phyloP scores from a whole-genome alignment of 2,888 invertebrate species.

The Idaea aversata region DNA sequence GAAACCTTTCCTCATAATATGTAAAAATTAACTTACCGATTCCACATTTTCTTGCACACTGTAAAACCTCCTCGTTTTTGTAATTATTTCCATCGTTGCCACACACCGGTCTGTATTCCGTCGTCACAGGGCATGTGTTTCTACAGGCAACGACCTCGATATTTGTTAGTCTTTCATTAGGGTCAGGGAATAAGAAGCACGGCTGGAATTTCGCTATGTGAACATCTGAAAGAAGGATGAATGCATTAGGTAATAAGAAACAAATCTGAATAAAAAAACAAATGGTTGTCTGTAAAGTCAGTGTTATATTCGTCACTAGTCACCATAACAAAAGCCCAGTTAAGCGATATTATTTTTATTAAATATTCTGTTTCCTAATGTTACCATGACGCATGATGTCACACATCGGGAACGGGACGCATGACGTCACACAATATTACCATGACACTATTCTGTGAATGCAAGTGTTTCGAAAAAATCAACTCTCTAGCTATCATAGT shows the following conservation, averaged over 20 bases:
- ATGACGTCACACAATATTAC: too few relatives aligned
- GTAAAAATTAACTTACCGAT: conserved; percentile 46
- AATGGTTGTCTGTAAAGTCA: too few relatives aligned
- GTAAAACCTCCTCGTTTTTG: conserved; percentile 55
- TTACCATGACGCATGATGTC: too few relatives aligned
- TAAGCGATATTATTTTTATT: too few relatives aligned
- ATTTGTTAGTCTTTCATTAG: not conserved
- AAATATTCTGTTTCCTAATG: too few relatives aligned
- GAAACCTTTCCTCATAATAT: too few relatives aligned
- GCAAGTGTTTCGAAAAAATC: too few relatives aligned
- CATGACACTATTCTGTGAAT: too few relatives aligned
- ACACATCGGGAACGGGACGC: too few relatives aligned
- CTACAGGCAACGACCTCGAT: conserved; percentile 20
- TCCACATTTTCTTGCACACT: conserved; percentile 64
- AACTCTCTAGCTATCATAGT: too few relatives aligned
- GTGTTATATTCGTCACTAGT: too few relatives aligned
- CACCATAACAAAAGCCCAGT: too few relatives aligned
- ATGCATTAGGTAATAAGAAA: conserved; percentile 1
- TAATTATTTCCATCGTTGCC: conserved; percentile 64
- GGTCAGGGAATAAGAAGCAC: not conserved
- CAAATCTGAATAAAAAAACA: not conserved
- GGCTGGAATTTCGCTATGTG: conserved; percentile 17
- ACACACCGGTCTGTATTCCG: conserved; percentile 71
- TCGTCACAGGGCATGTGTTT: conserved; percentile 34
- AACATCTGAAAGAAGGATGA: not conserved